These are phyloP conservation scores for Spicauda simplicius DNA, from an alignment of 2,888 invertebrate genomes.

Conservation along the genomic window DNA sequence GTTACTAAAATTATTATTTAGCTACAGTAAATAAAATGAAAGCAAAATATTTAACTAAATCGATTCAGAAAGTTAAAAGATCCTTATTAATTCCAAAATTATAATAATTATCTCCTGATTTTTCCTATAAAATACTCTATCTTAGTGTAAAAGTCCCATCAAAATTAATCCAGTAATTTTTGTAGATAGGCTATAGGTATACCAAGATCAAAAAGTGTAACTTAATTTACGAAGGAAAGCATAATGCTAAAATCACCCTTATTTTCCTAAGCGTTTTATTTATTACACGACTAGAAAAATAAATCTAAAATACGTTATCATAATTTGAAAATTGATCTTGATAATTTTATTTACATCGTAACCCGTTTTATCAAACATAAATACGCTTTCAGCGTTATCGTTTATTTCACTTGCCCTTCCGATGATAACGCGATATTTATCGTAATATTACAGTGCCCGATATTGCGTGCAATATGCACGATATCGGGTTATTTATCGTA, in stretches of 20 bases:
- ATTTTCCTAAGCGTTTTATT: neutral
- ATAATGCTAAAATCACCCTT: neutral
- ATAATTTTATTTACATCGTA: conserved; percentile 47
- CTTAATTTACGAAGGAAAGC: neutral
- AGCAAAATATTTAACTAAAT: too few relatives aligned
- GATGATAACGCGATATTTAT: conserved; percentile 31
- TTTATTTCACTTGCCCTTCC: conserved; percentile 36
- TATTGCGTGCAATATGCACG: neutral
- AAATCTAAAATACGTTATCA: conserved; percentile 40
- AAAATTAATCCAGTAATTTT: too few relatives aligned
- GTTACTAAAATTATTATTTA: too few relatives aligned
- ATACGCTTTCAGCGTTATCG: conserved; percentile 36
- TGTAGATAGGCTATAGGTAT: too few relatives aligned
- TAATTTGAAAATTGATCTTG: conserved; percentile 48
- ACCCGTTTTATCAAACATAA: conserved; percentile 41
- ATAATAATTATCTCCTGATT: too few relatives aligned
- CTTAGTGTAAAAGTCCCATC: too few relatives aligned
- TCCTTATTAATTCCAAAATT: too few relatives aligned
- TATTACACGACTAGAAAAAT: neutral
- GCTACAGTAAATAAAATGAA: too few relatives aligned
- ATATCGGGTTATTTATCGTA: conserved; percentile 33
- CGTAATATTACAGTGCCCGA: conserved; percentile 21
- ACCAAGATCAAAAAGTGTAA: too few relatives aligned
- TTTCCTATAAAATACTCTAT: too few relatives aligned
- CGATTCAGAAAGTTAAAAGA: too few relatives aligned